Conservation (phyloP, 2,113 vertebrate genomes). For the Sturnus vulgaris region DNA sequence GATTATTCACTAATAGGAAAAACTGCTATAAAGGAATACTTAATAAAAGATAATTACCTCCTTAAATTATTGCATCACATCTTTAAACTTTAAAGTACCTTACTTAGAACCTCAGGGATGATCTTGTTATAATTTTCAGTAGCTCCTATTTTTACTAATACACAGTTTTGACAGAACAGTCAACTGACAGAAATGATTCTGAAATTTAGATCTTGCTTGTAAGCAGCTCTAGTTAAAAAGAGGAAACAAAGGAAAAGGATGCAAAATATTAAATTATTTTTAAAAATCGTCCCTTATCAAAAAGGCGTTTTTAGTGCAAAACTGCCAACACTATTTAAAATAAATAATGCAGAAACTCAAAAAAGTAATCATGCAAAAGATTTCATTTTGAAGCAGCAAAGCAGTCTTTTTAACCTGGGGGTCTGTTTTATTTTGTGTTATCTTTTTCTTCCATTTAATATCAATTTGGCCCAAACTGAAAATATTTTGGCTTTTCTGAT, state of each 20-base stretch:
- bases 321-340: neutral
- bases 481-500: neutral
- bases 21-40: neutral
- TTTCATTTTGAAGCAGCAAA: neutral
- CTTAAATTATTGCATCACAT: neutral
- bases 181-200: neutral
- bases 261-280: neutral
- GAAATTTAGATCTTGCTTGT: neutral
- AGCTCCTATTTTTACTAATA: neutral
- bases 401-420: accelerated
- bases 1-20: neutral
- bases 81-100: neutral
- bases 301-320: neutral
- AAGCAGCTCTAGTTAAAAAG: neutral
- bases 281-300: neutral
- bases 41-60: neutral
- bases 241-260: neutral
- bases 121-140: neutral
- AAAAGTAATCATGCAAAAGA: neutral
- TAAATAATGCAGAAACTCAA: neutral
- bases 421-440: neutral
- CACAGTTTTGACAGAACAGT: neutral
- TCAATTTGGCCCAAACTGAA: neutral
- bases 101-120: neutral
- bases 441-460: neutral